Evolutionary conservation across 2,113 vertebrate species (phyloP).

Genomic region (Melanostigma gelatinosum): DNA sequence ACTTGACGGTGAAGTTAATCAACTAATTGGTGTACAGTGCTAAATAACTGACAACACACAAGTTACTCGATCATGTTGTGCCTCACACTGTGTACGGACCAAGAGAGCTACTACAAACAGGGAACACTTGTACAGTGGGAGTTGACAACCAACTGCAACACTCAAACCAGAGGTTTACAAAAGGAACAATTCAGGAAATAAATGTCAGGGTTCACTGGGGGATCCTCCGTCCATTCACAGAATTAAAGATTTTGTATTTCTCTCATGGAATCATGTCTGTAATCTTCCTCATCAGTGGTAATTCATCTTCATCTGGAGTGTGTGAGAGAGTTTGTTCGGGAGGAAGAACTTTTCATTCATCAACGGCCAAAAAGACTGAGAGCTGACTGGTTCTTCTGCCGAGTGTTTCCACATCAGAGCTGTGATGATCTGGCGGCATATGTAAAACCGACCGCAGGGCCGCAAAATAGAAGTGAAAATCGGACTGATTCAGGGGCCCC

Average conservation of each 20-base stretch:
- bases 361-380: conserved; percentile 29
- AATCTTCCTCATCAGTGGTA: conserved; percentile 37
- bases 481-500: conserved; percentile 10
- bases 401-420: conserved; percentile 33
- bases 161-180: neutral
- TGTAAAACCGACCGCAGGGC: conserved; percentile 28
- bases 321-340: conserved; percentile 8
- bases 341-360: conserved; percentile 46
- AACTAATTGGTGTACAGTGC: neutral
- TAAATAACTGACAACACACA: neutral
- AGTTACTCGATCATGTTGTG: neutral
- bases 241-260: conserved; percentile 13
- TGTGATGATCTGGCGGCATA: conserved; percentile 31
- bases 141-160: neutral
- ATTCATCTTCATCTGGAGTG: conserved; percentile 61
- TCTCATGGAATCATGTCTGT: conserved; percentile 21
- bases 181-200: too few relatives aligned
- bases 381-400: conserved; percentile 17
- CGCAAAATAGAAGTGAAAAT: neutral
- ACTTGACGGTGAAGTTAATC: neutral
- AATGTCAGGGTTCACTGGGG: conserved; percentile 1
- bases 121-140: neutral
- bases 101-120: neutral
- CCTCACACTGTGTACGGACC: neutral
- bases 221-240: conserved; percentile 13